Evolutionary conservation across 2,888 invertebrate species (phyloP).

Genomic region (Cyclophora albipunctata): DNA sequence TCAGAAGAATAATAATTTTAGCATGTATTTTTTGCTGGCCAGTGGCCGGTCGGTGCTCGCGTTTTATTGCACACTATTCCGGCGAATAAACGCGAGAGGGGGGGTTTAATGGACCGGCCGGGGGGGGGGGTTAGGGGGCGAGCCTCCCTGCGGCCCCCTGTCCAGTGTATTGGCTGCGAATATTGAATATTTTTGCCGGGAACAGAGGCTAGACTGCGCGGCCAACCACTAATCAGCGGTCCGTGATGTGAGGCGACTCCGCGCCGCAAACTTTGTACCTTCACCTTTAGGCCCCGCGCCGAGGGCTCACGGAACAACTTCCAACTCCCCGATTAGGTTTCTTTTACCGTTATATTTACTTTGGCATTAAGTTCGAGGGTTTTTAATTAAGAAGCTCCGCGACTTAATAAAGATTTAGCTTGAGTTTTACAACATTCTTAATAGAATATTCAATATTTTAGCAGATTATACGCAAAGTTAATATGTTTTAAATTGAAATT

Average conservation of each 20-base stretch:
- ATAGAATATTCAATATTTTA: too few species aligned
- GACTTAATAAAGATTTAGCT: too few species aligned
- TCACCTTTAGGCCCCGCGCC: slow-evolving; percentile 3
- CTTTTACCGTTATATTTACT: too few species aligned
- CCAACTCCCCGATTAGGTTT: too few species aligned
- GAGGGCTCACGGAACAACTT: too few species aligned
- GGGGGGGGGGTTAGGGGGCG: slow-evolving; percentile 21
- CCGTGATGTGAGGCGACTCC: slow-evolving; percentile 34
- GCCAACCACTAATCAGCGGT: slow-evolving; percentile 55
- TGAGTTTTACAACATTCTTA: too few species aligned
- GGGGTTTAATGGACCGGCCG: slow-evolving; percentile 59
- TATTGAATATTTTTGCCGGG: slow-evolving; percentile 66
- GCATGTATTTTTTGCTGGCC: slow-evolving; percentile 63
- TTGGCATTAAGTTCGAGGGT: too few species aligned
- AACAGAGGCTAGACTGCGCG: slow-evolving; percentile 38
- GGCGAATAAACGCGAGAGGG: slow-evolving; percentile 59
- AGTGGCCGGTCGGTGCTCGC: slow-evolving; percentile 53
- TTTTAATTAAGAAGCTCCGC: too few species aligned
- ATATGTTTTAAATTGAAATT: too few species aligned
- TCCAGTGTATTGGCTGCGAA: slow-evolving; percentile 53
- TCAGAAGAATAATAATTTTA: slow-evolving; percentile 62
- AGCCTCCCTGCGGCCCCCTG: slow-evolving; percentile 12
- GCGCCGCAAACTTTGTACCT: slow-evolving; percentile 24
- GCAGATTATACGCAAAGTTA: too few species aligned
- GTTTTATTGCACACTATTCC: slow-evolving; percentile 72